phyloP scores from a whole-genome alignment of 2,797 vertebrate species.

The Sebastes itinus region DNA sequence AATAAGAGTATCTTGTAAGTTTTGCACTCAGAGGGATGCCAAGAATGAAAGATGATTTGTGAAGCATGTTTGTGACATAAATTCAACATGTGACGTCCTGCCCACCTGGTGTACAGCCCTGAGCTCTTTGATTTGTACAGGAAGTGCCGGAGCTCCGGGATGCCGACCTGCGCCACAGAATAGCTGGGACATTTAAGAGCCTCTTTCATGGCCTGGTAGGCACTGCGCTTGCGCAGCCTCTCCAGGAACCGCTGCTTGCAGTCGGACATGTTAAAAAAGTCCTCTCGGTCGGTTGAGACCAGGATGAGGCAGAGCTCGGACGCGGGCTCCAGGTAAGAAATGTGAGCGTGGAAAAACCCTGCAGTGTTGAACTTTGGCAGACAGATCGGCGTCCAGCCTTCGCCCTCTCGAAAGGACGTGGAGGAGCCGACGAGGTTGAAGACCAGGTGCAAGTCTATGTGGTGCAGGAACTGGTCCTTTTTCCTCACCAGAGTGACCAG shows the following conservation, averaged over 20 bases:
- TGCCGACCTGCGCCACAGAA: slow-evolving; percentile 89
- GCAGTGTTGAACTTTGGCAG: slow-evolving; percentile 96
- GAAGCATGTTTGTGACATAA: not conserved
- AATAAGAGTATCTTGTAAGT: not conserved
- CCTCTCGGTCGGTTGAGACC: slow-evolving; percentile 94
- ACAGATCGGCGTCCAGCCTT: slow-evolving; percentile 98
- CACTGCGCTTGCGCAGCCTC: slow-evolving; percentile 88
- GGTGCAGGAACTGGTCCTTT: slow-evolving; percentile 96
- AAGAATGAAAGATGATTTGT: not conserved
- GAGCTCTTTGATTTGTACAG: slow-evolving; percentile 99
- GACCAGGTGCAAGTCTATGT: slow-evolving; percentile 96
- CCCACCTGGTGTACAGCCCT: slow-evolving; percentile 95
- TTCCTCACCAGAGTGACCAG: slow-evolving; percentile 94
- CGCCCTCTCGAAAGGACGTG: slow-evolving; percentile 94
- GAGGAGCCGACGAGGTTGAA: slow-evolving; percentile 96
- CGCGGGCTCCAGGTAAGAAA: slow-evolving; percentile 93
- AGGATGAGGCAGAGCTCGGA: slow-evolving; percentile 94
- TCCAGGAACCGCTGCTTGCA: slow-evolving; percentile 95
- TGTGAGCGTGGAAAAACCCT: slow-evolving; percentile 97
- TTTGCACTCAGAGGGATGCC: not conserved
- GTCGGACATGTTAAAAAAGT: slow-evolving; percentile 95
- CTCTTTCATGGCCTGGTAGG: slow-evolving; percentile 87
- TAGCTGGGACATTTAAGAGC: slow-evolving; percentile 89
- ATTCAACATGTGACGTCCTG: not conserved
- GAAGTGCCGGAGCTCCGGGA: slow-evolving; percentile 95